phyloP scores from a whole-genome alignment of 2,113 vertebrate species.

The Acinonyx jubatus region DNA sequence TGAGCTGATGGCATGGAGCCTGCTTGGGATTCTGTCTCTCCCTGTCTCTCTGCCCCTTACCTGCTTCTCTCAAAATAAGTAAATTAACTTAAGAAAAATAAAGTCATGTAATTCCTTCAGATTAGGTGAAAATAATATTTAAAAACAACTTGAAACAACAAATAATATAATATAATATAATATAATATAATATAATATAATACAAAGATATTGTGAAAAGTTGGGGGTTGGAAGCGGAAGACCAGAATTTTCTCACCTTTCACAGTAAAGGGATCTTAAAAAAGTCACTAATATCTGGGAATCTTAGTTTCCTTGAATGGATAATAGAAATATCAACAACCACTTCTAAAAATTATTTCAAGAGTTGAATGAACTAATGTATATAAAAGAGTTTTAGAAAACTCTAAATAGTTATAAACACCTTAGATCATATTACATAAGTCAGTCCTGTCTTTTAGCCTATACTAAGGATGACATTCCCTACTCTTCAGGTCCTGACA shows the following conservation, averaged over 20 bases:
- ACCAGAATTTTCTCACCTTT: background rate
- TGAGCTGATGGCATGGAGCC: too few species aligned
- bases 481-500: background rate
- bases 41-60: too few species aligned
- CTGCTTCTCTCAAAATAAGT: too few species aligned
- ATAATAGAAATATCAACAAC: background rate
- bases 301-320: background rate
- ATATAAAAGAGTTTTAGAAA: background rate
- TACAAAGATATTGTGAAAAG: background rate
- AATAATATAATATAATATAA: too few species aligned
- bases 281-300: background rate
- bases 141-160: too few species aligned
- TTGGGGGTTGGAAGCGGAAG: background rate
- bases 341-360: background rate
- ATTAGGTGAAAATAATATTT: too few species aligned
- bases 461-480: background rate
- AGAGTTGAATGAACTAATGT: background rate
- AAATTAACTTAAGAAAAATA: too few species aligned
- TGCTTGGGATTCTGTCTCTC: too few species aligned
- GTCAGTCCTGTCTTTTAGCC: background rate
- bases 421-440: background rate
- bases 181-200: too few species aligned
- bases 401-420: background rate
- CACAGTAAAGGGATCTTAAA: background rate
- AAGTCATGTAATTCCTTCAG: too few species aligned